A percentile compares a stretch with the other conserved stretches of the same genome.
Evolutionary conservation across 1,140 invertebrate species (phyloP).

Genomic region (Pygmarrhopalites habei): DNA sequence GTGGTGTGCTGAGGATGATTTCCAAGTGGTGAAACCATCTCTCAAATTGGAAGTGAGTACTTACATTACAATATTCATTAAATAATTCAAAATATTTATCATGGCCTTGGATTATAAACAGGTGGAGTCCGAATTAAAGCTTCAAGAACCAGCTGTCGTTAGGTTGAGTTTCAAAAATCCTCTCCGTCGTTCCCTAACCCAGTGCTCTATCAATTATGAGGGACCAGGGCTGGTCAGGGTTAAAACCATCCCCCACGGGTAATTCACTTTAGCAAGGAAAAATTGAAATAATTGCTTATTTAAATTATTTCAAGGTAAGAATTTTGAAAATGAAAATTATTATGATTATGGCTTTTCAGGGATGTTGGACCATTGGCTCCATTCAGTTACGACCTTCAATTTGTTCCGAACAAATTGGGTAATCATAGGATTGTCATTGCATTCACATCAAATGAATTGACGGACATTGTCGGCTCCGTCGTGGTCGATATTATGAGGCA

Average conservation of each 20-base stretch:
- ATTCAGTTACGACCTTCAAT: constrained; percentile 49
- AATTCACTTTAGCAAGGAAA: constrained; percentile 15
- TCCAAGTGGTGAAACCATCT: constrained; percentile 60
- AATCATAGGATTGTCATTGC: constrained; percentile 55
- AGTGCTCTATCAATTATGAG: constrained; percentile 60
- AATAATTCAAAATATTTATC: neutral
- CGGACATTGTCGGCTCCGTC: constrained; percentile 58
- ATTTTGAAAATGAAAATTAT: neutral
- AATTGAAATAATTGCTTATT: neutral
- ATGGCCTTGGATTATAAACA: constrained; percentile 38
- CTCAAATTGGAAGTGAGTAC: constrained; percentile 17
- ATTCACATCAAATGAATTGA: constrained; percentile 57
- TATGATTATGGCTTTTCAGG: constrained; percentile 42
- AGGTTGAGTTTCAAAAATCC: constrained; percentile 62
- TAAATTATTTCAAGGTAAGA: constrained; percentile 1
- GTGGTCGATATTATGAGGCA: constrained; percentile 45
- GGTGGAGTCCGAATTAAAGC: constrained; percentile 52
- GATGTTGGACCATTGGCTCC: constrained; percentile 50
- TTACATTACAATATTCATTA: neutral
- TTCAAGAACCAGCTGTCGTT: constrained; percentile 51
- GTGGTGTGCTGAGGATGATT: constrained; percentile 67
- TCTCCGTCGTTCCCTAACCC: constrained; percentile 52
- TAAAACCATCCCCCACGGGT: constrained; percentile 49
- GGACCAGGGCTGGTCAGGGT: constrained; percentile 58
- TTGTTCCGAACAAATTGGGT: constrained; percentile 50